A percentile compares a stretch with the other conserved stretches of the same genome.
phyloP scores from a whole-genome alignment of 2,888 invertebrate genomes.

The Nephrotoma appendiculata region DNA sequence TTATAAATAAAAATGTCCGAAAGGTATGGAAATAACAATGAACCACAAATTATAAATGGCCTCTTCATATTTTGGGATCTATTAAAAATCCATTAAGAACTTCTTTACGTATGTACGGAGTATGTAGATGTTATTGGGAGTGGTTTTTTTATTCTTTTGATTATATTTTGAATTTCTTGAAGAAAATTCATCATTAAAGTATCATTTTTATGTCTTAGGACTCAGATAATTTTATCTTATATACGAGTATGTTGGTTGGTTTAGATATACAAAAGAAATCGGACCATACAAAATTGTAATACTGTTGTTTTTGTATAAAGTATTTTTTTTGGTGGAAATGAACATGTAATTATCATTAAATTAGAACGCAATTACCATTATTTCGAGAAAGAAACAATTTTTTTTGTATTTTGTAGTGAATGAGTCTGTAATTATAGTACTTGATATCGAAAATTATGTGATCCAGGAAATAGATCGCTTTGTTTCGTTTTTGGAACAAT shows the following conservation, averaged over 20 bases:
- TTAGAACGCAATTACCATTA: neutral
- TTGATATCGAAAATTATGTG: neutral
- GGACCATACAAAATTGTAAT: neutral
- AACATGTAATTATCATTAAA: slow-evolving; percentile 4
- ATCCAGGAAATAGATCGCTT: neutral
- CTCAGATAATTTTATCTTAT: neutral
- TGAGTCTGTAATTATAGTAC: neutral
- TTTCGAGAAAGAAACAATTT: neutral
- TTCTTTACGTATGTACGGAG: neutral
- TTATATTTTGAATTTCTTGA: neutral
- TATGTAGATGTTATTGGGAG: neutral
- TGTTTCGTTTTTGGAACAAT: neutral
- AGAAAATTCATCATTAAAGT: neutral
- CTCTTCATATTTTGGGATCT: slow-evolving; percentile 1
- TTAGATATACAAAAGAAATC: neutral
- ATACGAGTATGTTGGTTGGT: neutral
- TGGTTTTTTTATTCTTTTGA: neutral
- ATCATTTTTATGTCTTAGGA: neutral
- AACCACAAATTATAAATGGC: neutral
- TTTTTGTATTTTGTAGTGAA: neutral
- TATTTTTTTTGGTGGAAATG: neutral
- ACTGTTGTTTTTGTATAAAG: neutral
- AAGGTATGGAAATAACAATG: neutral
- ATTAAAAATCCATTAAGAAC: slow-evolving; percentile 2
- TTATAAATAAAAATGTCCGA: neutral